phyloP scores from a whole-genome alignment of 2,888 invertebrate species.

The Philaethria dido region DNA sequence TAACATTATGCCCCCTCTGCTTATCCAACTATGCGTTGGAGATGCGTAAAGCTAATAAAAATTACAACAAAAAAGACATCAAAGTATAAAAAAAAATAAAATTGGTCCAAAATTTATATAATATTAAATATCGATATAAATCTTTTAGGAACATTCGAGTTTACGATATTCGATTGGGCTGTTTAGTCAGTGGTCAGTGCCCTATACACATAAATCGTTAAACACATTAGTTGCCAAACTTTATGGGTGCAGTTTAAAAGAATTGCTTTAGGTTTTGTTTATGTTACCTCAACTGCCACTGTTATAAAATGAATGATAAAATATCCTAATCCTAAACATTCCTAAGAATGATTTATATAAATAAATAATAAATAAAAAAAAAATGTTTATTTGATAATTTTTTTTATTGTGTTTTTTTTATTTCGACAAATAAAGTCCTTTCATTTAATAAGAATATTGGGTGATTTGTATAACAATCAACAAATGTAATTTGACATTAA shows the following conservation, averaged over 20 bases:
- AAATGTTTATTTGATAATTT: no score
- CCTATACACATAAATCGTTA: conserved; percentile 7
- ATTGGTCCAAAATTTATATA: not conserved
- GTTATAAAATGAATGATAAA: not conserved
- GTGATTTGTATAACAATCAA: no score
- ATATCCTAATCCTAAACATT: no score
- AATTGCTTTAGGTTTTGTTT: not conserved
- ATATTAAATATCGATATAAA: not conserved
- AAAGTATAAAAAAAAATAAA: not conserved
- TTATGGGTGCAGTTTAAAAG: conserved; percentile 6
- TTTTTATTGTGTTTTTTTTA: no score
- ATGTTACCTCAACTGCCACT: not conserved
- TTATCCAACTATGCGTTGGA: no score
- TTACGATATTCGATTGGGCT: not conserved
- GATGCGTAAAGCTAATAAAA: no score
- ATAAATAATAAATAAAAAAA: no score
- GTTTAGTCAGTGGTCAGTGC: not conserved
- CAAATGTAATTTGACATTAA: no score
- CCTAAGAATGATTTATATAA: no score
- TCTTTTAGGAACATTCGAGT: conserved; percentile 3
- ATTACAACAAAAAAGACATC: not conserved
- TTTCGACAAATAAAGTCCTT: no score
- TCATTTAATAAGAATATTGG: no score
- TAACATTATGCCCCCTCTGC: no score
- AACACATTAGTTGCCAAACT: conserved; percentile 6